Evolutionary conservation across 2,797 vertebrate genomes (phyloP).

Genomic region (Natrix natrix): DNA sequence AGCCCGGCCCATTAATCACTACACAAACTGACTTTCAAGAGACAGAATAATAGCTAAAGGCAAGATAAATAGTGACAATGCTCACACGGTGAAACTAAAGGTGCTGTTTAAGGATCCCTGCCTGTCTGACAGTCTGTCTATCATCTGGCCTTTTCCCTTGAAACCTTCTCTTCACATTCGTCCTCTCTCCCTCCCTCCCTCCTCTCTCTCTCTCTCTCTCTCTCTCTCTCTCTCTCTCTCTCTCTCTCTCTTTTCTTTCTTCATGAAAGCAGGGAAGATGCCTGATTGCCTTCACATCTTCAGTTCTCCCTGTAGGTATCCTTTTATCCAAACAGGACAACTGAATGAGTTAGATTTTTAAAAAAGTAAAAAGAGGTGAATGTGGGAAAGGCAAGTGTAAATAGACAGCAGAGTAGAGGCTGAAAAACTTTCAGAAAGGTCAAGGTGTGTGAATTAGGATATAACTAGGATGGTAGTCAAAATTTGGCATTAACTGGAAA

Average conservation of each 20-base stretch:
- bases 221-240: neutral
- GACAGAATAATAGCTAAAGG: neutral
- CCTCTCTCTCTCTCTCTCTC: neutral
- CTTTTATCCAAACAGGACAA: neutral
- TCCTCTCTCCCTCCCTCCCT: too few species aligned
- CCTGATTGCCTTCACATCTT: neutral
- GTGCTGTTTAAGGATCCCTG: neutral
- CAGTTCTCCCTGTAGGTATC: neutral
- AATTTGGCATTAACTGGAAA: neutral
- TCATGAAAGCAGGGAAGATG: neutral
- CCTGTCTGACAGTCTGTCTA: neutral
- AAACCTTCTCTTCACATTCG: neutral
- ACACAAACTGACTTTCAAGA: neutral
- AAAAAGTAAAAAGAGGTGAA: neutral
- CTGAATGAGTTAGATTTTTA: constrained; percentile 3
- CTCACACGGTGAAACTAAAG: neutral
- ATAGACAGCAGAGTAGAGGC: neutral
- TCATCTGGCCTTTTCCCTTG: neutral
- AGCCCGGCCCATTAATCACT: neutral
- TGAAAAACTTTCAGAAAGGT: constrained; percentile 26
- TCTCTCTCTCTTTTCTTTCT: neutral
- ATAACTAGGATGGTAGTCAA: neutral
- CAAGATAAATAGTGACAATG: neutral
- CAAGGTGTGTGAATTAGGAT: neutral
- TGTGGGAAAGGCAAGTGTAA: constrained; percentile 20